These are phyloP conservation scores for Hippocampus guttulatus DNA, from an alignment of 2,113 vertebrate species.

Conservation along the genomic window DNA sequence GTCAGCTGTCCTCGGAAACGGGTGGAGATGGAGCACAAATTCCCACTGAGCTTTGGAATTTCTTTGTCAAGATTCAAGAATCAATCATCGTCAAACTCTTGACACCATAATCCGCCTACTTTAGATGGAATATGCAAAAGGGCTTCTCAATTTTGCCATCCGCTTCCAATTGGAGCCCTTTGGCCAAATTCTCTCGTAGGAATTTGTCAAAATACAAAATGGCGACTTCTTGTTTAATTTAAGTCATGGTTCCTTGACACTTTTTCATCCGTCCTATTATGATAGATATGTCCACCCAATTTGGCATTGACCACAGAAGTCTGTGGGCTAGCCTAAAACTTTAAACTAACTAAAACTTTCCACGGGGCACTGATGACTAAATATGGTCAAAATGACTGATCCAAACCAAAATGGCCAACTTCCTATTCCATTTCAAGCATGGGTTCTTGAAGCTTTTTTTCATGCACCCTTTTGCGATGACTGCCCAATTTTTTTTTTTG, in stretches of 20 bases:
- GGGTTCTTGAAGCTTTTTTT: background rate
- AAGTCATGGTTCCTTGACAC: background rate
- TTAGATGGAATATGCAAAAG: background rate
- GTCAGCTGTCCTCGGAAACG: slow-evolving; percentile 54
- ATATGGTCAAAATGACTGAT: background rate
- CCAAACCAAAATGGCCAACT: background rate
- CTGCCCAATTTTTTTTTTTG: no score
- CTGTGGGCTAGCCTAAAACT: background rate
- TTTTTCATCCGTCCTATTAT: background rate
- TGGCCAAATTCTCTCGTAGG: background rate
- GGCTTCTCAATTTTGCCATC: background rate
- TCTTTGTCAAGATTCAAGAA: background rate
- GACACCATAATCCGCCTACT: background rate
- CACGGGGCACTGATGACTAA: background rate
- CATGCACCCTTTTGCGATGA: background rate
- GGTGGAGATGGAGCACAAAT: slow-evolving; percentile 33
- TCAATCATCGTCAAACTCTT: background rate
- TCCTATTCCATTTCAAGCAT: background rate
- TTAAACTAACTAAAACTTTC: background rate
- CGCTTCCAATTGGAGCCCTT: background rate
- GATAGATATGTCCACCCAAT: background rate
- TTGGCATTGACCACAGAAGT: background rate
- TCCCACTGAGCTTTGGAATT: slow-evolving; percentile 16
- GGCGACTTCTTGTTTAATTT: background rate
- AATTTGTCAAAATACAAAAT: background rate